A percentile compares a stretch with the other conserved stretches of the same genome.
These are phyloP conservation scores for Ptilonorhynchus violaceus DNA, from an alignment of 2,113 vertebrate species.

Conservation along the genomic window DNA sequence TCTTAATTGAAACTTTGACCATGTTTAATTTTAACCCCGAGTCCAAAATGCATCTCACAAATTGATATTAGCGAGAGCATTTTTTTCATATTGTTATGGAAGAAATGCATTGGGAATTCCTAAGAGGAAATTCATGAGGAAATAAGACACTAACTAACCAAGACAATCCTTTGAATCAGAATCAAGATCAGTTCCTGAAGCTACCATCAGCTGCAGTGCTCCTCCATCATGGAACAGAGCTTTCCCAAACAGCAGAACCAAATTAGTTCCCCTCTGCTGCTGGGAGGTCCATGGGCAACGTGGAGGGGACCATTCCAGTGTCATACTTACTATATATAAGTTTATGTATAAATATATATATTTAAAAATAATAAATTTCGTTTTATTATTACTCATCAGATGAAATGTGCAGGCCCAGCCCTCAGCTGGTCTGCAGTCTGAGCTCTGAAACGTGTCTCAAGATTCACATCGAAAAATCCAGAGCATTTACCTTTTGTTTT, in stretches of 20 bases:
- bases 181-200: neutral
- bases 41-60: neutral
- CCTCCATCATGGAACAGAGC: neutral
- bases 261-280: neutral
- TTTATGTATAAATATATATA: fast-evolving
- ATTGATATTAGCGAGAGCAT: neutral
- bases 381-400: neutral
- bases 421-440: neutral
- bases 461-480: neutral
- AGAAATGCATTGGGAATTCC: neutral
- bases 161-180: neutral
- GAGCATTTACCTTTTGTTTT: neutral
- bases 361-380: neutral
- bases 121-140: neutral
- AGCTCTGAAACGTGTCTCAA: neutral
- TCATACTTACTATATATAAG: neutral
- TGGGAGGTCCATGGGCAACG: neutral
- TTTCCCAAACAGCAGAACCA: neutral
- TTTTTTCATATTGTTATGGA: neutral
- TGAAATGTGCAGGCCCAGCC: neutral
- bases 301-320: neutral
- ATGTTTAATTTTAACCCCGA: neutral
- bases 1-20: neutral
- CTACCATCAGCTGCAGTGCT: neutral
- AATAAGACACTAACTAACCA: neutral